These are phyloP conservation scores for Smutsia temminckii DNA, from an alignment of 2,797 vertebrate genomes.

Conservation along the genomic window DNA sequence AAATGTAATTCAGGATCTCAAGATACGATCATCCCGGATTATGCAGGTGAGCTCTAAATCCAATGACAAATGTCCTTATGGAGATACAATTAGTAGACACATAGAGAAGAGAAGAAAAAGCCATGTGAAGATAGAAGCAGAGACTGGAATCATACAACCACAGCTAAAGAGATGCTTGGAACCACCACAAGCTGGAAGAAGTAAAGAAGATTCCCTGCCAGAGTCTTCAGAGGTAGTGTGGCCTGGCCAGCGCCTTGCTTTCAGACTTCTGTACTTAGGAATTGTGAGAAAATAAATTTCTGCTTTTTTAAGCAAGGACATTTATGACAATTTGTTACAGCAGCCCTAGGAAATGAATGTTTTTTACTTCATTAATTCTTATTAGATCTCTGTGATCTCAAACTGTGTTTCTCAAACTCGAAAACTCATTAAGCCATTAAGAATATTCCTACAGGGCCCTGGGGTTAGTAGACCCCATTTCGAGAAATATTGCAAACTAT, in stretches of 20 bases:
- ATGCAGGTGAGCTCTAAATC: neutral
- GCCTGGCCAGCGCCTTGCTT: neutral
- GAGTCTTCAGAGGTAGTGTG: neutral
- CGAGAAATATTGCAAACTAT: neutral
- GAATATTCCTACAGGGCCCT: neutral
- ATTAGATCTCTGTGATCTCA: neutral
- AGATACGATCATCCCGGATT: neutral
- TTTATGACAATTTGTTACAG: neutral
- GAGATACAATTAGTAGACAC: neutral
- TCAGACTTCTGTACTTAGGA: neutral
- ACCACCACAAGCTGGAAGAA: neutral
- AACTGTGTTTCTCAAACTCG: neutral
- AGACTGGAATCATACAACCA: neutral
- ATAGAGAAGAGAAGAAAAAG: neutral
- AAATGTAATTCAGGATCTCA: neutral
- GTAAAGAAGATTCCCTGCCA: neutral
- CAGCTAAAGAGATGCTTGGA: neutral
- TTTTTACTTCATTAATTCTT: neutral
- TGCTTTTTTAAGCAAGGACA: neutral
- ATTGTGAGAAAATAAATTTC: neutral
- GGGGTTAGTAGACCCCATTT: neutral
- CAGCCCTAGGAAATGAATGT: neutral
- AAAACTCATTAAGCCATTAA: neutral
- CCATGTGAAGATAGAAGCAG: neutral
- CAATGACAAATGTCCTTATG: neutral